Percentiles rank a stretch among this genome's conserved stretches.
Conservation (phyloP, 2,797 vertebrate genomes). For the Cephalopachus bancanus region DNA sequence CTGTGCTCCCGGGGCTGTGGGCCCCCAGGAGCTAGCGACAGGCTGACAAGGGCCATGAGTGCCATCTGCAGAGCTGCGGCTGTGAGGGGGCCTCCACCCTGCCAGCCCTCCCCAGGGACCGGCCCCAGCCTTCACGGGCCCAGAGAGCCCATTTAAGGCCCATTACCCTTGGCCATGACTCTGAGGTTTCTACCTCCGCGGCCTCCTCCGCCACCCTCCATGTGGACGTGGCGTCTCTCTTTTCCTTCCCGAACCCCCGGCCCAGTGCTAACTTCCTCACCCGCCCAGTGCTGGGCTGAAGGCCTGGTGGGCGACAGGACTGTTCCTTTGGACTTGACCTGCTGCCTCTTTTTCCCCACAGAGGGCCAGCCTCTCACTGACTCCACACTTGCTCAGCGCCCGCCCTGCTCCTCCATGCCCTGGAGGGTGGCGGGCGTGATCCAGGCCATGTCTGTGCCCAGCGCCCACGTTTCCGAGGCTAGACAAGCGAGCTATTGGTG, state of each 20-base stretch:
- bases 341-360: neutral
- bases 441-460: fast-evolving
- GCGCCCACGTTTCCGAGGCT: neutral
- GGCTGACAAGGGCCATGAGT: neutral
- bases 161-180: slow-evolving; percentile 75
- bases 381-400: slow-evolving; percentile 45
- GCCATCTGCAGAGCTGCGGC: slow-evolving; percentile 41
- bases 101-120: slow-evolving; percentile 62
- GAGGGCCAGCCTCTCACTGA: slow-evolving; percentile 82
- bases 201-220: slow-evolving; percentile 54
- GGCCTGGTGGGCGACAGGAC: neutral
- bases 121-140: slow-evolving; percentile 50
- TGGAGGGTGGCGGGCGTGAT: neutral
- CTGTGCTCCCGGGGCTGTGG: too few relatives aligned
- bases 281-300: neutral
- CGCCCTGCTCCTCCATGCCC: neutral
- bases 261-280: slow-evolving; percentile 81
- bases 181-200: slow-evolving; percentile 80
- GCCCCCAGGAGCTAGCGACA: neutral
- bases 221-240: slow-evolving; percentile 84
- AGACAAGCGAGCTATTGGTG: neutral
- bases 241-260: slow-evolving; percentile 77
- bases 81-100: slow-evolving; percentile 40
- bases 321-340: neutral
- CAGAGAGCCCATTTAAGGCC: slow-evolving; percentile 50